phyloP scores from a whole-genome alignment of 2,888 invertebrate genomes.

The Phlogophora meticulosa region DNA sequence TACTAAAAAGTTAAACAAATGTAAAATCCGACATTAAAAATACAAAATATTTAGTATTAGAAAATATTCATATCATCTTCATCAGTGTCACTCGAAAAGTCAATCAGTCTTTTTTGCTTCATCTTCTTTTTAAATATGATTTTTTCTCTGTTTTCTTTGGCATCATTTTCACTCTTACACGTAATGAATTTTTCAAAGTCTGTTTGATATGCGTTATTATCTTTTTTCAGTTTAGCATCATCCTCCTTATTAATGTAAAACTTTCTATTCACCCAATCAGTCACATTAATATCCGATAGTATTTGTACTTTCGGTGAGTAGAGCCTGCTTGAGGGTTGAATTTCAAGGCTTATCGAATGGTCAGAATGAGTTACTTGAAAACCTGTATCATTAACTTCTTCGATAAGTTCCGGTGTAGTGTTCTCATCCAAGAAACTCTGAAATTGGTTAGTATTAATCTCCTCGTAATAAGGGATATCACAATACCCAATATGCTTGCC shows the following conservation, averaged over 20 bases:
- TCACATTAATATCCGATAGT: constrained; percentile 3
- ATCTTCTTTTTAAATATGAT: not conserved
- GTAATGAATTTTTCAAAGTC: constrained; percentile 1
- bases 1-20: too few relatives aligned
- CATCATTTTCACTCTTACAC: not conserved
- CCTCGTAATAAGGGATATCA: constrained; percentile 3
- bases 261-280: constrained; percentile 11
- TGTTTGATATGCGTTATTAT: not conserved
- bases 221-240: not conserved
- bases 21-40: too few relatives aligned
- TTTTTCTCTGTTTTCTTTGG: constrained; percentile 7
- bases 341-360: not conserved
- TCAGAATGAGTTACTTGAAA: not conserved
- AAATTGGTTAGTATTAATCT: not conserved
- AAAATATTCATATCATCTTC: constrained; percentile 2
- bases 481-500: constrained; percentile 10
- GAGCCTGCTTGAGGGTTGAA: not conserved
- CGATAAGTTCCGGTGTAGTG: constrained; percentile 1
- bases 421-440: constrained; percentile 12
- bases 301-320: not conserved
- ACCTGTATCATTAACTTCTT: not conserved
- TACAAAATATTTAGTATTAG: not conserved
- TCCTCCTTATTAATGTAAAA: not conserved
- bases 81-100: not conserved
- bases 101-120: not conserved